A percentile compares a stretch with the other conserved stretches of the same genome.
Conservation (phyloP, 2,113 vertebrate species). For the Melanerpes aurifrons region DNA sequence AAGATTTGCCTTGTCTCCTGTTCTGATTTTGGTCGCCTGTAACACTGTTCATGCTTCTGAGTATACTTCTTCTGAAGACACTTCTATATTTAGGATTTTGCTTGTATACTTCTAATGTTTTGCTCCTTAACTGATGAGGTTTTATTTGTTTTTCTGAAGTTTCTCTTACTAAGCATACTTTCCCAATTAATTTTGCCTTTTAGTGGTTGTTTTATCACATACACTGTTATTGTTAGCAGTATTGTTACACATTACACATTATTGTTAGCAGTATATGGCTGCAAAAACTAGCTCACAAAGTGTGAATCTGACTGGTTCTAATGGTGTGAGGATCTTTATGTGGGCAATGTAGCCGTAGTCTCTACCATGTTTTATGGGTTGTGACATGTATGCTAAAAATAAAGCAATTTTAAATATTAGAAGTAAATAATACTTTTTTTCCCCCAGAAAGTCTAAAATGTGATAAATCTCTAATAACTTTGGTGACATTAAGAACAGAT, state of each 20-base stretch:
- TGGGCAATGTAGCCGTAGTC: not conserved
- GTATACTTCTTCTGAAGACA: not conserved
- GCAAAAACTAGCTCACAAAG: not conserved
- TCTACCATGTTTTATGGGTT: not conserved
- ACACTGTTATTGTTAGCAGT: not conserved
- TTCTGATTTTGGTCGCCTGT: not conserved
- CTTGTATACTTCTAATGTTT: not conserved
- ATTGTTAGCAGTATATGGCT: not conserved
- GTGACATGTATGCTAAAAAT: not conserved
- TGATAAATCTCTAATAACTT: not conserved
- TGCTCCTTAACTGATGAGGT: not conserved
- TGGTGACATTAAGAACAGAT: not conserved
- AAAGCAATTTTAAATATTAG: not conserved
- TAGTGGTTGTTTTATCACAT: not conserved
- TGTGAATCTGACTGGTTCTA: not conserved
- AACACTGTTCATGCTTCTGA: not conserved
- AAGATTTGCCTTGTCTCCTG: not conserved
- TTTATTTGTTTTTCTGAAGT: not conserved
- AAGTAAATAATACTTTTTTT: not conserved
- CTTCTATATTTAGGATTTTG: not conserved
- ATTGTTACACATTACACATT: too few species aligned
- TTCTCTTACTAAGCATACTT: not conserved
- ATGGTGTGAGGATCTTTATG: not conserved
- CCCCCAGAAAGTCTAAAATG: not conserved
- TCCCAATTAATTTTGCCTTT: not conserved